phyloP scores from a whole-genome alignment of 2,797 vertebrate species.

The Dromococcyx pavoninus region DNA sequence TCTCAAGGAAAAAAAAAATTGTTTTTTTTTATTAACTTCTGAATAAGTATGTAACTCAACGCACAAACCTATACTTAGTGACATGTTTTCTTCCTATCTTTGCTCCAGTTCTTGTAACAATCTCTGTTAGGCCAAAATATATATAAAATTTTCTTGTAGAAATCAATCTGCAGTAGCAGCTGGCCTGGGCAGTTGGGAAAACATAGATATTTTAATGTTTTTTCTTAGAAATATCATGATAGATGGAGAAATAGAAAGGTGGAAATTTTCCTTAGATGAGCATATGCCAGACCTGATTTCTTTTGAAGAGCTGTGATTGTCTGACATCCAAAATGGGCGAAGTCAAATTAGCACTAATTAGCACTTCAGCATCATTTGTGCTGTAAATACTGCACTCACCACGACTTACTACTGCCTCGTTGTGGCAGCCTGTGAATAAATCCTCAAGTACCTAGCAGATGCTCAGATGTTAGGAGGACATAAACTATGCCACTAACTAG shows the following conservation, averaged over 20 bases:
- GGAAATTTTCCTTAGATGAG: background rate
- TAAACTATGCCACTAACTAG: background rate
- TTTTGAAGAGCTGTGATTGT: constrained; percentile 7
- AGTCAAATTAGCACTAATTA: constrained; percentile 52
- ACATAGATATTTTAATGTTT: background rate
- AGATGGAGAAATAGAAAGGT: background rate
- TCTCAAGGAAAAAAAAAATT: background rate
- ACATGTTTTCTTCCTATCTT: background rate
- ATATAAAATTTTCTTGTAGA: background rate
- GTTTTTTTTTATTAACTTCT: background rate
- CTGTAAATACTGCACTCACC: constrained; percentile 18
- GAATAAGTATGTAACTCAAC: background rate
- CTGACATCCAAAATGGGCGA: constrained; percentile 34
- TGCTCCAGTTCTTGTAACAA: background rate
- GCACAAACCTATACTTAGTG: background rate
- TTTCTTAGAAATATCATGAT: background rate
- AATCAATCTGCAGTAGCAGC: background rate
- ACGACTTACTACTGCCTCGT: constrained; percentile 70
- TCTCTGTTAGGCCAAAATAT: background rate
- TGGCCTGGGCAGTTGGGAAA: background rate
- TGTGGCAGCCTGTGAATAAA: constrained; percentile 61
- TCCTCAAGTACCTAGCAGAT: constrained; percentile 18
- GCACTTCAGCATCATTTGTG: constrained; percentile 34
- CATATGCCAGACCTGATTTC: background rate
- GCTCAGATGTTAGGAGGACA: background rate